Conservation (phyloP, 1,140 invertebrate species). For the Drosophila obscura region DNA sequence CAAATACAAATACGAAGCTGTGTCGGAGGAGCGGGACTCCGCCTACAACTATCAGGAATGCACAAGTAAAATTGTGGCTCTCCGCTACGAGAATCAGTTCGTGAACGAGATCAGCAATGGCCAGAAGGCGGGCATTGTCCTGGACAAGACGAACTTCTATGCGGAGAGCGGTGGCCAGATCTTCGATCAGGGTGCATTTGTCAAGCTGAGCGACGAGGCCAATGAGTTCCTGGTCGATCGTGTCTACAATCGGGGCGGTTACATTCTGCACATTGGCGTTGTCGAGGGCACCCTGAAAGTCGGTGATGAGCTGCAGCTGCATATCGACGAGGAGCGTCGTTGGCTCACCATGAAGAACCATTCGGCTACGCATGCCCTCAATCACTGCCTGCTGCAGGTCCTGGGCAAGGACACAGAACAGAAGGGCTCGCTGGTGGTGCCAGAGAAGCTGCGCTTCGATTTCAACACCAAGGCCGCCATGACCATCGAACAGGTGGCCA, state of each 20-base stretch:
- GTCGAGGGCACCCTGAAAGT: slow-evolving; percentile 93
- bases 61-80: slow-evolving; percentile 88
- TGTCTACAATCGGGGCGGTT: slow-evolving; percentile 98
- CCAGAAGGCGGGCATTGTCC: slow-evolving; percentile 95
- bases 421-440: slow-evolving; percentile 98
- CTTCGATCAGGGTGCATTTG: slow-evolving; percentile 97
- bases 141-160: slow-evolving; percentile 98
- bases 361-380: slow-evolving; percentile 98
- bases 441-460: slow-evolving; percentile 97
- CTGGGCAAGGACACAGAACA: slow-evolving; percentile 97
- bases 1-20: slow-evolving; percentile 96
- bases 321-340: slow-evolving; percentile 93
- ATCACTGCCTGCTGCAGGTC: slow-evolving; percentile 96
- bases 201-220: slow-evolving; percentile 93
- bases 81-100: slow-evolving; percentile 93
- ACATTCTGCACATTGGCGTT: slow-evolving; percentile 96
- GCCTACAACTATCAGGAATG: slow-evolving; percentile 89
- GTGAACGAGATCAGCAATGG: slow-evolving; percentile 93
- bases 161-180: slow-evolving; percentile 99
- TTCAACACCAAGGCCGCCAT: slow-evolving; percentile 98
- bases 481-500: slow-evolving; percentile 93
- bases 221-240: slow-evolving; percentile 97
- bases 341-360: slow-evolving; percentile 99
- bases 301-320: slow-evolving; percentile 93
- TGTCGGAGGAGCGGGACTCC: slow-evolving; percentile 86